Conservation (phyloP, 1,140 invertebrate species). For the Bombus affinis region DNA sequence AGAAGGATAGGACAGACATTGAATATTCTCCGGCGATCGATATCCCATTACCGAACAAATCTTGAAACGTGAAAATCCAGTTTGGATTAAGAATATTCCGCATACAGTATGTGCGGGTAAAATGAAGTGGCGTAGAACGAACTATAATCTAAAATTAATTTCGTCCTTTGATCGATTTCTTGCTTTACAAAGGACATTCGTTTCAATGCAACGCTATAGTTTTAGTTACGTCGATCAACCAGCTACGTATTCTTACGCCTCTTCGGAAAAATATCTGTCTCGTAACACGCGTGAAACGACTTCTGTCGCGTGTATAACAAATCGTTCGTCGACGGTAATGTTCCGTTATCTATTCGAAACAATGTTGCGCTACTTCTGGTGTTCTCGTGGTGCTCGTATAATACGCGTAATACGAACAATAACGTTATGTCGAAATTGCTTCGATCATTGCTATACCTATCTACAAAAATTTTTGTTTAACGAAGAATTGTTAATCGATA, state of each 20-base stretch:
- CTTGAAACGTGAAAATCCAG: neutral
- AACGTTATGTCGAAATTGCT: neutral
- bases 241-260: neutral
- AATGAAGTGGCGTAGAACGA: neutral
- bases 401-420: neutral
- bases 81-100: neutral
- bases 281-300: neutral
- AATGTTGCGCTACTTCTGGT: neutral
- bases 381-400: too few relatives aligned
- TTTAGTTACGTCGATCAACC: neutral
- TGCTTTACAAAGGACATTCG: accelerated
- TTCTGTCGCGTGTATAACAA: neutral
- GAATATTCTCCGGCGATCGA: too few relatives aligned
- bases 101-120: too few relatives aligned
- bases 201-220: too few relatives aligned
- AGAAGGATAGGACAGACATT: too few relatives aligned
- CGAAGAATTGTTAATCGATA: too few relatives aligned
- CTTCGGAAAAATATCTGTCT: neutral
- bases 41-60: neutral
- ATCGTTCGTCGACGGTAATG: neutral
- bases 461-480: too few relatives aligned
- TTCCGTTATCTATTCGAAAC: neutral
- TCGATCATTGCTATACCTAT: too few relatives aligned
- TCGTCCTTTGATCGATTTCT: too few relatives aligned
- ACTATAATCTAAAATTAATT: too few relatives aligned